These are phyloP conservation scores for Eilema depressum DNA, from an alignment of 2,888 invertebrate species.

Conservation along the genomic window DNA sequence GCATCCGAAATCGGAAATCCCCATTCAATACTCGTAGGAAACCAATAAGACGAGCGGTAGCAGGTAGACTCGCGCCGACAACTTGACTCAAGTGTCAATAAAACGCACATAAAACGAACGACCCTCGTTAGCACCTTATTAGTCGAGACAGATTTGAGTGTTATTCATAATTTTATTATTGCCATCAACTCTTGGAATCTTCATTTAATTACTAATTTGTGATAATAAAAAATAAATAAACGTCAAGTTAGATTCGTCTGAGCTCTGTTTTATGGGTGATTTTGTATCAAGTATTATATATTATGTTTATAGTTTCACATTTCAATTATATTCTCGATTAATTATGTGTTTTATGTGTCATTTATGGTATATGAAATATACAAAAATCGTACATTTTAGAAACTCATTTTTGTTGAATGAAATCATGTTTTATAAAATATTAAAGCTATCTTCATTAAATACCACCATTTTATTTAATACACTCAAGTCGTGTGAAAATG, in stretches of 20 bases:
- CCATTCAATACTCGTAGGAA: slow-evolving; percentile 65
- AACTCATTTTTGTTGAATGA: neutral
- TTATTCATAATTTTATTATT: slow-evolving; percentile 75
- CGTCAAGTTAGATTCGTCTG: slow-evolving; percentile 43
- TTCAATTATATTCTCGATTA: slow-evolving; percentile 26
- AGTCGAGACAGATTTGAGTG: slow-evolving; percentile 78
- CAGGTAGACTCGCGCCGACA: slow-evolving; percentile 66
- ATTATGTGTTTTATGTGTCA: slow-evolving; percentile 37
- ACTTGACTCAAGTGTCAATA: slow-evolving; percentile 78
- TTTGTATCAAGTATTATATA: too few relatives aligned
- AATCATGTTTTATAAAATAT: neutral
- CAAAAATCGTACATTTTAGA: neutral
- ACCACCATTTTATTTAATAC: neutral
- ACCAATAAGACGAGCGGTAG: slow-evolving; percentile 70
- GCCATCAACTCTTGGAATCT: slow-evolving; percentile 67
- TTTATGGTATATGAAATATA: slow-evolving; percentile 36
- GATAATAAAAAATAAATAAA: slow-evolving; percentile 62
- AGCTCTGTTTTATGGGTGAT: slow-evolving; percentile 41
- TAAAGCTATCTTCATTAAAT: neutral
- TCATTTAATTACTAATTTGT: slow-evolving; percentile 64
- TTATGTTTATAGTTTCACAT: slow-evolving; percentile 38
- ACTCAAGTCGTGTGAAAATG: neutral
- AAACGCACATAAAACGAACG: slow-evolving; percentile 82
- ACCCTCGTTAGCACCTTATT: slow-evolving; percentile 84
- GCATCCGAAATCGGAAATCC: slow-evolving; percentile 42